A percentile compares a stretch with the other conserved stretches of the same genome.
phyloP scores from a whole-genome alignment of 2,888 invertebrate species.

The Cerceris rybyensis region DNA sequence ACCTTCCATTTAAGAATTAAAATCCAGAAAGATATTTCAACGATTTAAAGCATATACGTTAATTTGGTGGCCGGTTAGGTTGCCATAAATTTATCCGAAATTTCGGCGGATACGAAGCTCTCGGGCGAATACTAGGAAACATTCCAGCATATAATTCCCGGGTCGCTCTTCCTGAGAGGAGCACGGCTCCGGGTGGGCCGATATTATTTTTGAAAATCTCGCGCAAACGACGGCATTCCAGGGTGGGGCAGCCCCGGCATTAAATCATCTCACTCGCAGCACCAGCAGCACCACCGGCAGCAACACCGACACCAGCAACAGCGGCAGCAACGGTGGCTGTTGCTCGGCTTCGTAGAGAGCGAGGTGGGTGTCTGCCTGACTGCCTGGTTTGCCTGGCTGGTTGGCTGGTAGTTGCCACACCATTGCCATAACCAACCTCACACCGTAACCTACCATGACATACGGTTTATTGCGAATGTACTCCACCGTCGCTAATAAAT shows the following conservation, averaged over 20 bases:
- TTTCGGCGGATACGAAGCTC: slow-evolving; percentile 22
- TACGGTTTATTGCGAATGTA: slow-evolving; percentile 80
- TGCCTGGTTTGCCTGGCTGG: too few species aligned
- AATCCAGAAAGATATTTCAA: slow-evolving; percentile 1
- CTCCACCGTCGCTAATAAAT: slow-evolving; percentile 78
- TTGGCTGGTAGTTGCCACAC: slow-evolving; percentile 76
- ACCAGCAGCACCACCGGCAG: slow-evolving; percentile 31
- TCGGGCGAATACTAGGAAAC: slow-evolving; percentile 51
- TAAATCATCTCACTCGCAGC: slow-evolving; percentile 65
- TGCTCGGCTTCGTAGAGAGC: slow-evolving; percentile 34
- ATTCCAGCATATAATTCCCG: slow-evolving; percentile 58
- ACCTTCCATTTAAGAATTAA: too few species aligned
- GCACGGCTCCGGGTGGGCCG: slow-evolving; percentile 63
- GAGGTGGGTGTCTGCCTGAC: slow-evolving; percentile 69
- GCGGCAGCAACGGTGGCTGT: slow-evolving; percentile 61
- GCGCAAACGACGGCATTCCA: slow-evolving; percentile 80
- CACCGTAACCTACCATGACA: slow-evolving; percentile 74
- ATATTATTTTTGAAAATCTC: slow-evolving; percentile 76
- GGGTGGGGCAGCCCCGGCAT: slow-evolving; percentile 77
- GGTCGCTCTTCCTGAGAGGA: slow-evolving; percentile 35
- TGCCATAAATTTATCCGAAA: slow-evolving; percentile 44
- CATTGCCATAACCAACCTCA: slow-evolving; percentile 76
- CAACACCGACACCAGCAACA: slow-evolving; percentile 26
- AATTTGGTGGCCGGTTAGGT: slow-evolving; percentile 20
- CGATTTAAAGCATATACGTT: slow-evolving; percentile 3